These are phyloP conservation scores for Rhyacichthys aspro DNA, from an alignment of 2,797 vertebrate genomes.

Conservation along the genomic window DNA sequence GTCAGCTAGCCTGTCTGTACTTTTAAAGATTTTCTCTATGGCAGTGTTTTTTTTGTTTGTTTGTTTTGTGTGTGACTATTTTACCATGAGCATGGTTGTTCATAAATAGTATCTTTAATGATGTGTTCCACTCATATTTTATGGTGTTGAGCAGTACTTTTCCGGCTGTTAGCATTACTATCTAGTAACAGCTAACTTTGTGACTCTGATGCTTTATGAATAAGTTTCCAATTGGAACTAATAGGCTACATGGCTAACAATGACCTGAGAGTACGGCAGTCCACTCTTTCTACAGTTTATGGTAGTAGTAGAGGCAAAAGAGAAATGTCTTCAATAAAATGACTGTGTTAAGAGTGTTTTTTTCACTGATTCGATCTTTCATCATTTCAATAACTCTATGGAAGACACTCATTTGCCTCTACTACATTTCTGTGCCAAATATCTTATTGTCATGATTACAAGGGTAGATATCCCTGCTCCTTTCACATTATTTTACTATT, in stretches of 20 bases:
- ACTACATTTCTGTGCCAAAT: slow-evolving; percentile 45
- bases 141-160: neutral
- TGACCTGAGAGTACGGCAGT: neutral
- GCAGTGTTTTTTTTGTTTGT: neutral
- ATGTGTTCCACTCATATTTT: too few species aligned
- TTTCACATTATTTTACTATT: slow-evolving; percentile 55
- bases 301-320: neutral
- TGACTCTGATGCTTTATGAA: neutral
- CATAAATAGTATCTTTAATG: too few species aligned
- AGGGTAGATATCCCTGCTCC: slow-evolving; percentile 42
- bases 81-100: neutral
- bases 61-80: neutral
- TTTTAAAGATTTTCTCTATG: neutral
- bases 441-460: slow-evolving; percentile 59
- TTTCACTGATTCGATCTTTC: slow-evolving; percentile 15
- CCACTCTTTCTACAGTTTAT: neutral
- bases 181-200: too few species aligned
- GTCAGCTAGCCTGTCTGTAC: too few species aligned
- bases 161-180: neutral
- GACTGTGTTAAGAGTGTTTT: neutral
- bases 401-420: slow-evolving; percentile 23
- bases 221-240: neutral
- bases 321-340: neutral
- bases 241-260: neutral
- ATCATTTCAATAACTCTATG: neutral